These are phyloP conservation scores for Channa striata DNA, from an alignment of 2,797 vertebrate species.

Conservation along the genomic window DNA sequence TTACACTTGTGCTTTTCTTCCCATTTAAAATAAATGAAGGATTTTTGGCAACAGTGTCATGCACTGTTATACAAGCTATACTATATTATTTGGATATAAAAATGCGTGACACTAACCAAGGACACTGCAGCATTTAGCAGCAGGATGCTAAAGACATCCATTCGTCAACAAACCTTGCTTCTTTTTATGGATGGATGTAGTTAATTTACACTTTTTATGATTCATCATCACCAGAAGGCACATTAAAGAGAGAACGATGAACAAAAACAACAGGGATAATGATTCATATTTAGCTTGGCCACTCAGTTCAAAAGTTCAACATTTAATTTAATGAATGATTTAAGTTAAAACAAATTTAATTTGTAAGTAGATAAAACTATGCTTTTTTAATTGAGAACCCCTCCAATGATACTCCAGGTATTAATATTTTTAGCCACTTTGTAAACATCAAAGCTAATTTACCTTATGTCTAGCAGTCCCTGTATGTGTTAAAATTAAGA, in stretches of 20 bases:
- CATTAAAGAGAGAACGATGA: conserved; percentile 20
- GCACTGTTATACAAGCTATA: conserved; percentile 16
- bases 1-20: conserved; percentile 16
- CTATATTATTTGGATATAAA: not conserved
- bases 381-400: conserved; percentile 48
- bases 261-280: conserved; percentile 35
- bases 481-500: conserved; percentile 62
- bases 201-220: conserved; percentile 10
- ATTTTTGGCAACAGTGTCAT: not conserved
- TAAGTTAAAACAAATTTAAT: conserved; percentile 33
- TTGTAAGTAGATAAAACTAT: conserved; percentile 55
- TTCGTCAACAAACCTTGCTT: conserved; percentile 1
- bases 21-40: conserved; percentile 11
- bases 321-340: conserved; percentile 59
- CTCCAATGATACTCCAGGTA: conserved; percentile 15
- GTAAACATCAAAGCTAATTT: conserved; percentile 60
- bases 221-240: conserved; percentile 19
- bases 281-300: conserved; percentile 16
- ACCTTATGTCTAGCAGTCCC: conserved; percentile 43
- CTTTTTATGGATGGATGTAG: conserved; percentile 6
- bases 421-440: conserved; percentile 53
- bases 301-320: conserved; percentile 51
- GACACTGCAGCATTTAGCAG: conserved; percentile 1
- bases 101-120: not conserved
- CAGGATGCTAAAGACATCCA: conserved; percentile 6